Base-by-base conservation (phyloP, 2,888 invertebrate genomes). In the Arrhopalites spinosus region DNA sequence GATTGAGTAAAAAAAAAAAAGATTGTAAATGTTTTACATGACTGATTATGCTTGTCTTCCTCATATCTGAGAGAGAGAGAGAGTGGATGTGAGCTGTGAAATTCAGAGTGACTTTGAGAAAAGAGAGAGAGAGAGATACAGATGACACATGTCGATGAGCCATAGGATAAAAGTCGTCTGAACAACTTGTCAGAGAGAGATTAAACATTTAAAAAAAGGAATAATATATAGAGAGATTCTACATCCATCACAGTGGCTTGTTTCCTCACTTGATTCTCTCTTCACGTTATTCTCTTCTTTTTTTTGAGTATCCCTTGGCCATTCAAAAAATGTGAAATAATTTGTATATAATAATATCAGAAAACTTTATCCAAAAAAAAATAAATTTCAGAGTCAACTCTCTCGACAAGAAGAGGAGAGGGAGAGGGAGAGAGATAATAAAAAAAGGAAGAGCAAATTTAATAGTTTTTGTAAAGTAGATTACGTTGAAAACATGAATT, bases 131-230 rank as follows among this genome's bases (percentile, higher is more conserved):
- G n/a, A n/a, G 7, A 68, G 50, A 68, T 50, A 47, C 45, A 68
- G 68, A 68, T 47, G 68, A 68, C 68, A 68, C 68, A 68, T 68
- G 68, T 68, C 68, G 68, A 68, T 68, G 68, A 11, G 68, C n/a
- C 29, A 20, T 68, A 25, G 68, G 68, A 68, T 68, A 50, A 68
- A 68, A 68, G 68, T 68, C 47, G 68, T 68, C 47, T 36, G 50
- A 47, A 25, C 68, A 68, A 47, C 68, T 68, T 68, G 68, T 68
- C 68, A 27, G 43, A 67, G 67, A n/a, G 50, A 68, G 68, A 68
- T 68, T 68, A 68, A 50, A 68, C 68, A 68, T 50, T 47, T 68
- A 68, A 68, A 67, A 68, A 68, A 47, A 27, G 53, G 50, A 36
- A 36, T 36, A 3, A 36, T 36, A 36, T 11, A 11, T 36, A 36